phyloP scores from a whole-genome alignment of 2,797 vertebrate species.

The Peromyscus nudipes region DNA sequence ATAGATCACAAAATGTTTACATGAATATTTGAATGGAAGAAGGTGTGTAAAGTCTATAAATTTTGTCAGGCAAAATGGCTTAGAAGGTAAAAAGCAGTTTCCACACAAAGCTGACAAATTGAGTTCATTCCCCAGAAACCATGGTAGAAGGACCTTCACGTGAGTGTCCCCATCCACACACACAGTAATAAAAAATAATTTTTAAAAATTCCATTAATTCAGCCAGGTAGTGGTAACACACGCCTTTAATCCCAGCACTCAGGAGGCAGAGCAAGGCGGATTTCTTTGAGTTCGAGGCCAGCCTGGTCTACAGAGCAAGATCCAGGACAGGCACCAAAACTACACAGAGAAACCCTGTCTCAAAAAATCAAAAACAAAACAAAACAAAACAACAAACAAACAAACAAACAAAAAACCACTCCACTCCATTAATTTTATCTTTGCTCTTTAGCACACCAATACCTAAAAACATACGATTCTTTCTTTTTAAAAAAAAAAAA shows the following conservation, averaged over 20 bases:
- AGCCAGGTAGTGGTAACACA: no score
- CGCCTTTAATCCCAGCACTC: no score
- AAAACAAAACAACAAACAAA: no score
- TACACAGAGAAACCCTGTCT: no score
- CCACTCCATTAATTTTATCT: neutral
- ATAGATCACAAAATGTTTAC: neutral
- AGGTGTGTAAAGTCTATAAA: no score
- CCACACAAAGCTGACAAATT: neutral
- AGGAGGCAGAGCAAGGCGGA: no score
- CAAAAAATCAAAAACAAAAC: no score
- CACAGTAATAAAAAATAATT: neutral
- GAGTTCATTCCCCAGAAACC: neutral
- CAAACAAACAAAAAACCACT: no score
- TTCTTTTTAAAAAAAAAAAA: neutral
- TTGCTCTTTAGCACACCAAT: neutral
- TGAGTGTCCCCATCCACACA: neutral
- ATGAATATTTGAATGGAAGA: neutral
- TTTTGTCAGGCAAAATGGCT: neutral
- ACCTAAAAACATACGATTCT: neutral
- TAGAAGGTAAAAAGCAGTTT: neutral
- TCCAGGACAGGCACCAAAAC: no score
- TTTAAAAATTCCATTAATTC: neutral
- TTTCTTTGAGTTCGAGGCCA: no score
- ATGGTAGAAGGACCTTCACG: neutral
- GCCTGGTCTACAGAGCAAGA: no score